Evolutionary conservation across 2,888 invertebrate species (phyloP), one percentile per base, ranked within the genome.

Genomic region (Octodonta nipae): DNA sequence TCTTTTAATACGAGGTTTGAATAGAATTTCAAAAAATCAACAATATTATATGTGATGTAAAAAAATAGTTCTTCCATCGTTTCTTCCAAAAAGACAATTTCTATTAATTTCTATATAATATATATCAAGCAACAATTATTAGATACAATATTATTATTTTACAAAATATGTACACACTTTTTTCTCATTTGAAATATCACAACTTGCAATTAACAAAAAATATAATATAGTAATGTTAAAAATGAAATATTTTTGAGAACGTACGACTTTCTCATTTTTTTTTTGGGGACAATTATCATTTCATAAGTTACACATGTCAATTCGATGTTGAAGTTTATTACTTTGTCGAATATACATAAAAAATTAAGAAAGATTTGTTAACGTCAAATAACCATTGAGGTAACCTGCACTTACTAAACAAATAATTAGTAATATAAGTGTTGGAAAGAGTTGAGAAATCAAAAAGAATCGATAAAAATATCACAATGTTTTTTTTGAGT

Each of bases 331-430:
- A n/a, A n/a, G n/a, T n/a, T n/a, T n/a, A n/a, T n/a, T n/a, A n/a
- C n/a, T n/a, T n/a, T n/a, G n/a, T n/a, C n/a, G n/a, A n/a, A n/a
- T n/a, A n/a, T n/a, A n/a, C n/a, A n/a, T n/a, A n/a, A n/a, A n/a
- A n/a, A n/a, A n/a, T n/a, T 5, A 28, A 16, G 28, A 25, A 30
- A 30, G 41, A 38, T 40, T 28, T 43, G 43, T 41, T 43, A 41
- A 41, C 43, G 35, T 37, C 31, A 41, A 43, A 37, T 33, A 29
- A 36, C 43, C 41, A 38, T 30, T 16, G 54, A 50, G 54, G 55
- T 56, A 56, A 55, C 55, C 54, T 52, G 50, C 53, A 54, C n/a
- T n/a, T 49, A 35, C 15, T 24, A 28, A 53, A 50, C 30, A 31
- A 34, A 36, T 37, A 51, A 50, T 47, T 49, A 43, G 42, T 45